Evolutionary conservation across 1,140 invertebrate genomes (phyloP), one percentile per base, ranked within the genome.

Genomic region (Battus philenor): DNA sequence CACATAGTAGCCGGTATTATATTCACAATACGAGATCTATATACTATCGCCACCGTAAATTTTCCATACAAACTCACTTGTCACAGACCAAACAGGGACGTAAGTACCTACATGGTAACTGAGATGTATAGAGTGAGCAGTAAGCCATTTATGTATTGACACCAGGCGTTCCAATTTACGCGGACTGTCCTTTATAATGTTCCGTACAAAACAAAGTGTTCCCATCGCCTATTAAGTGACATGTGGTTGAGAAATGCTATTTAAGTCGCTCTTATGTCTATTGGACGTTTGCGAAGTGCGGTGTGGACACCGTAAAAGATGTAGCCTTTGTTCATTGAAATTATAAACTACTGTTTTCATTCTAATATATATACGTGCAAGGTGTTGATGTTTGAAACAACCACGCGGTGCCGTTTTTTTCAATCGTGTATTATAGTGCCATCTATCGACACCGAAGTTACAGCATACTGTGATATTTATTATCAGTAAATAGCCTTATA

Each of bases 21-120:
- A n/a, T 29, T 41, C 22, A 27, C 24, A 2, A n/a, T 29, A 27
- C 38, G 22, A 41, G 29, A 26, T 15, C 10, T 39, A 26, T 29
- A 15, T 16, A 41, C 38, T 41, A 41, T 29, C 29, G 13, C 38
- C 8, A 16, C 17, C 27, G 12, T 41, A 27, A 41, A 41, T 15
- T 29, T 41, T 27, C 22, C 38, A 41, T 41, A 41, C 38, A 41
- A 41, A 41, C 12, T 22, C 29, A 29, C 38, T 29, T 41, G 38
- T 41, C 38, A 41, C 38, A 7, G 38, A 7, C 38, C 38, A 41
- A 41, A 41, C 11, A 41, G 16, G 38, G 38, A 36, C 29, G 24
- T 27, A 22, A 8, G 13, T 41, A 17, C 38, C 12, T 41, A 41
- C 38, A 29, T 29, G 38, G 38, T 27, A 41, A 29, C 38, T 9